phyloP scores from a whole-genome alignment of 2,113 vertebrate species.

The Sinocyclocheilus anshuiensis region DNA sequence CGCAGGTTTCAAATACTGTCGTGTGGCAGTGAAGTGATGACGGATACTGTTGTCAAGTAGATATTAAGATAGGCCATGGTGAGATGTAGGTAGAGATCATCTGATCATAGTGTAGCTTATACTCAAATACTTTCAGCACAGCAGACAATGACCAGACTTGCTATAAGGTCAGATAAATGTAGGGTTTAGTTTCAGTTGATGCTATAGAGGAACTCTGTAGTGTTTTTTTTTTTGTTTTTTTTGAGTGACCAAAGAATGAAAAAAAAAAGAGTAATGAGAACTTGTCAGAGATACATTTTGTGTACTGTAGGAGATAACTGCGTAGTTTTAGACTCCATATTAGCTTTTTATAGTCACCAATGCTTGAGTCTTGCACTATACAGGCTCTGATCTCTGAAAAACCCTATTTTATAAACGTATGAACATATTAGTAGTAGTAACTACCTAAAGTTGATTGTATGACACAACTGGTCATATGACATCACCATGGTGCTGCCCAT shows the following conservation, averaged over 20 bases:
- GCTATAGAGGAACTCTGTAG: not conserved
- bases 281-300: not conserved
- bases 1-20: constrained; percentile 65
- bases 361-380: not conserved
- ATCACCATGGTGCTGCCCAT: too few species aligned
- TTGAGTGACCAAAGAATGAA: not conserved
- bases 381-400: not conserved
- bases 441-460: too few species aligned
- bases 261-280: not conserved
- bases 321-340: too few species aligned
- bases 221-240: not conserved
- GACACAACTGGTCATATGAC: too few species aligned
- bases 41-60: constrained; percentile 71
- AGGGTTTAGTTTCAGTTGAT: not conserved
- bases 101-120: constrained; percentile 11
- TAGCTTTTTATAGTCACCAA: not conserved
- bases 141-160: constrained; percentile 23
- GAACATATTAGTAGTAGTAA: too few species aligned
- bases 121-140: constrained; percentile 13
- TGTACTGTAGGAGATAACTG: not conserved
- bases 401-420: too few species aligned
- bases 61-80: constrained; percentile 60
- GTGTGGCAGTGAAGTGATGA: constrained; percentile 62
- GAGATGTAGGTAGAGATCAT: constrained; percentile 44
- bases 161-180: constrained; percentile 25